Conservation (phyloP, 2,797 vertebrate species). For the Hipposideros larvatus region DNA sequence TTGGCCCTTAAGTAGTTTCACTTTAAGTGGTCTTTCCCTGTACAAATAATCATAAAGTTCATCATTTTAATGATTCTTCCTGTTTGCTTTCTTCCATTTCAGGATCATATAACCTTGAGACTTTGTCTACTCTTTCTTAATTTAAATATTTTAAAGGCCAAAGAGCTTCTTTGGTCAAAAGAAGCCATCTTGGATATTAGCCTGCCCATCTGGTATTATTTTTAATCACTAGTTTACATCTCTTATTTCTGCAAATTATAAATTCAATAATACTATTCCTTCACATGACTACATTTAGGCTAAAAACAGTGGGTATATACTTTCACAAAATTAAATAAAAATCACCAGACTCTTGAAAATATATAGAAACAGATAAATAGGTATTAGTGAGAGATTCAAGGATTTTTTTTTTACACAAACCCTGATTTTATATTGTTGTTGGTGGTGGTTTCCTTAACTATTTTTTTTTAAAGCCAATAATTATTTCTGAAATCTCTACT, state of each 20-base stretch:
- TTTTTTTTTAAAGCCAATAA: constrained; percentile 1
- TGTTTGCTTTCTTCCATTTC: constrained; percentile 38
- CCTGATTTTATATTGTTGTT: background rate
- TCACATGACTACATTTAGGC: background rate
- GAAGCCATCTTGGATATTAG: background rate
- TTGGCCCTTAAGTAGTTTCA: constrained; percentile 6
- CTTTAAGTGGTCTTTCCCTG: background rate
- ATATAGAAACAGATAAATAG: background rate
- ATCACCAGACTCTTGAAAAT: constrained; percentile 8
- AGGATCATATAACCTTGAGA: background rate
- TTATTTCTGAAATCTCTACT: constrained; percentile 22
- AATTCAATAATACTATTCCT: background rate
- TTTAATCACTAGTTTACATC: background rate
- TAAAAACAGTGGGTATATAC: constrained; percentile 24
- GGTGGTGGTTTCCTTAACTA: background rate
- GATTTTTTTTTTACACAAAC: background rate
- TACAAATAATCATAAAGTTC: constrained; percentile 14
- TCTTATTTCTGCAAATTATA: constrained; percentile 12
- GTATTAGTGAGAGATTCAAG: background rate
- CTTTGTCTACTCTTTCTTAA: constrained; percentile 11
- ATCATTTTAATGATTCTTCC: constrained; percentile 36
- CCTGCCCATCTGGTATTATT: background rate
- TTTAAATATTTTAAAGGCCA: constrained; percentile 47
- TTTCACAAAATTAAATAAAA: constrained; percentile 49
- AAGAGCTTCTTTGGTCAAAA: background rate